Conservation (phyloP, 1,140 invertebrate species). For the Hyposmocoma kahamanoa region DNA sequence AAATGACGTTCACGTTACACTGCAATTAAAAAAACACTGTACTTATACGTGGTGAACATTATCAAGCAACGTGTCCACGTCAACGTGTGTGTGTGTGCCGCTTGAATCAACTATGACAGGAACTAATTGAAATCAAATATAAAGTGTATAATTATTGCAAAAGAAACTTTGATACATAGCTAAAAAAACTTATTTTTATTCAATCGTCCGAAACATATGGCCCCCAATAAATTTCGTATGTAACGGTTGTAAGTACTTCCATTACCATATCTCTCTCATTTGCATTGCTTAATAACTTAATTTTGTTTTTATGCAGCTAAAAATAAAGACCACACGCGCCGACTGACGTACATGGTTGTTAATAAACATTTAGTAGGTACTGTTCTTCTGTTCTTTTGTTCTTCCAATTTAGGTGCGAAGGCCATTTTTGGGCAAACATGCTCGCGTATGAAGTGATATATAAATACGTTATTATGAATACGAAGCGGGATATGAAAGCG, state of each 20-base stretch:
- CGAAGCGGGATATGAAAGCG: neutral
- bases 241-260: neutral
- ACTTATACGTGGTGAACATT: too few relatives aligned
- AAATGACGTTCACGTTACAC: too few relatives aligned
- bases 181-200: neutral
- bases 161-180: neutral
- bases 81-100: too few relatives aligned
- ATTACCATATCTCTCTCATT: slow-evolving; percentile 4
- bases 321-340: slow-evolving; percentile 8
- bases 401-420: neutral
- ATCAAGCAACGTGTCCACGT: too few relatives aligned
- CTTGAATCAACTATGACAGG: too few relatives aligned
- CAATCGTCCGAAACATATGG: neutral
- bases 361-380: neutral
- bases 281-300: slow-evolving; percentile 15
- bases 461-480: neutral
- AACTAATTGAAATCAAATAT: too few relatives aligned
- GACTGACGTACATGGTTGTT: slow-evolving; percentile 6
- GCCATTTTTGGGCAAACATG: neutral
- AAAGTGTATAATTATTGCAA: too few relatives aligned
- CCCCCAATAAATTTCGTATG: neutral
- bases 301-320: slow-evolving; percentile 2
- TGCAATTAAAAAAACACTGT: too few relatives aligned
- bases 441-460: neutral
- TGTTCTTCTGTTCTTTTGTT: neutral